These are phyloP conservation scores for Chaunax sp. DNA, from an alignment of 2,797 vertebrate genomes.

Conservation along the genomic window DNA sequence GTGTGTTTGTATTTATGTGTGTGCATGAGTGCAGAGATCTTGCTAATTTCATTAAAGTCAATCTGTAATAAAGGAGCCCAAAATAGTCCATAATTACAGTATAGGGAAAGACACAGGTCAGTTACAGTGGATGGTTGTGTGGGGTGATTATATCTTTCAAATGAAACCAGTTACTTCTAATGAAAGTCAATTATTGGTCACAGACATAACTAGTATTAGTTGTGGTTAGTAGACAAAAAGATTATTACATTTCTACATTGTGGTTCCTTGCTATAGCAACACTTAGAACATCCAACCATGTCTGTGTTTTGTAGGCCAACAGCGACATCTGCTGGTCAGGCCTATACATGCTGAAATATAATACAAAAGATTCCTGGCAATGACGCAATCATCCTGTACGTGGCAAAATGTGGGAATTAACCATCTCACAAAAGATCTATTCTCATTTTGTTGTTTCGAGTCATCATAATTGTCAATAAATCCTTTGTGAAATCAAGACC, in stretches of 20 bases:
- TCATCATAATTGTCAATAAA: conserved; percentile 15
- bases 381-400: background rate
- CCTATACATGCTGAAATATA: conserved; percentile 13
- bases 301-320: conserved; percentile 34
- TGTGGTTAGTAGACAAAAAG: background rate
- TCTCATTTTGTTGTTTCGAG: background rate
- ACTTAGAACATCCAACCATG: background rate
- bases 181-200: conserved; percentile 22
- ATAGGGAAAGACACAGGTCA: conserved; percentile 16
- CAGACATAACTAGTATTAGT: conserved; percentile 2
- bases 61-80: conserved; percentile 14
- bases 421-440: conserved; percentile 3
- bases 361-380: background rate
- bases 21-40: conserved; percentile 23
- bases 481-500: conserved; percentile 7
- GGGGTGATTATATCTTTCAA: conserved; percentile 27
- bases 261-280: background rate
- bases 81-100: conserved; percentile 49
- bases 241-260: background rate
- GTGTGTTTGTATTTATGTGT: conserved; percentile 10
- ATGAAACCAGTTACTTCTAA: conserved; percentile 21
- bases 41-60: conserved; percentile 50
- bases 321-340: conserved; percentile 65
- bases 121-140: conserved; percentile 20
- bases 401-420: background rate